Evolutionary conservation across 2,888 invertebrate species (phyloP), one percentile per base, ranked within the genome.

Genomic region (Spodoptera exigua): DNA sequence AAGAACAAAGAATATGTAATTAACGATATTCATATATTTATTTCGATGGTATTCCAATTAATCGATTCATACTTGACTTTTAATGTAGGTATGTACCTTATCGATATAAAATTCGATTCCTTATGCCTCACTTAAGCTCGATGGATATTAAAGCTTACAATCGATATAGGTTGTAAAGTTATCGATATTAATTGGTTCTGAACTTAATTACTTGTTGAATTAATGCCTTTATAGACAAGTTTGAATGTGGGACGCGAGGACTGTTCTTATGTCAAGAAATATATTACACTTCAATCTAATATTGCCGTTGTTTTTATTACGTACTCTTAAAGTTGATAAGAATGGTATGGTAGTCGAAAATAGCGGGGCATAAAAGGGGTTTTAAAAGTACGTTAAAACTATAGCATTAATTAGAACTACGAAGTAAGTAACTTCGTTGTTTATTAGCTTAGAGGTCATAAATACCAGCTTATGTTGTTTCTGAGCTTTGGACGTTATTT

Each of bases 121-220:
- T 61, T 47, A 56, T 12, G 46, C 40, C 45, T 58, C 62, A n/a
- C n/a, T n/a, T n/a, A n/a, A n/a, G n/a, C 62, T 61, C 65, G 44
- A 36, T 62, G 39, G 48, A 64, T 64, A 65, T 65, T 72, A 69
- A 65, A 70, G 56, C 43, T 45, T 58, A 70, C 76, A 75, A 70
- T 78, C 70, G 70, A 61, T 55, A 61, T 70, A 62, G 66, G 73
- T 76, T 65, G 70, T 80, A 78, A 78, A 79, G 62, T 65, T 73
- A 53, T 70, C 65, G 59, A 78, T 69, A 76, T 79, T 78, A 78
- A 78, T 76, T 76, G 79, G 57, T 76, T 78, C 75, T 54, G 61
- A 64, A 75, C 52, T 72, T 78, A 75, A 79, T 78, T 75, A 78
- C 73, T 79, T 75, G 73, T 77, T 72, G 71, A 60, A 74, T 74